phyloP scores from a whole-genome alignment of 92 coral and sea anemone species.

The Parazoanthus darwini region DNA sequence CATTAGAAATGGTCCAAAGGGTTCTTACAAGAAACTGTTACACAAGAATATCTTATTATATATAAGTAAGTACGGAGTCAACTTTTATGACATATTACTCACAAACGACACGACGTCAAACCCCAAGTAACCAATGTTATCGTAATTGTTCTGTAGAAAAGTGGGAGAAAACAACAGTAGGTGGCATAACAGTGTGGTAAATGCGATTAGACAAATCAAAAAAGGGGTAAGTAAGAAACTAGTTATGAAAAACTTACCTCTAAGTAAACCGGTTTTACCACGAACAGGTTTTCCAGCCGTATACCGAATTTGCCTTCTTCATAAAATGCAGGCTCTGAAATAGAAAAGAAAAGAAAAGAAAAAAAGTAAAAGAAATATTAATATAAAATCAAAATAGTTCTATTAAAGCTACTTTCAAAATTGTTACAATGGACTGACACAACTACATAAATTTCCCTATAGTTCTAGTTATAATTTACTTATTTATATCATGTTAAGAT shows the following conservation, averaged over 20 bases:
- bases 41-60: not conserved
- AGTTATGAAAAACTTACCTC: constrained; percentile 18
- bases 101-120: not conserved
- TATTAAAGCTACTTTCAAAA: not conserved
- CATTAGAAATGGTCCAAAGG: no score
- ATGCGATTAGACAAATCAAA: no score
- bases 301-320: constrained; percentile 49
- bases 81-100: not conserved
- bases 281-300: constrained; percentile 54
- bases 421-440: no score
- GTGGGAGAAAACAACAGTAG: not conserved
- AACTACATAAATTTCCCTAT: no score
- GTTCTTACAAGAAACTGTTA: no score
- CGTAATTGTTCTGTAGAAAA: not conserved
- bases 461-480: no score
- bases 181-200: no score
- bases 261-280: constrained; percentile 45
- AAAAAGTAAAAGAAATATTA: not conserved
- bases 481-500: no score
- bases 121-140: not conserved
- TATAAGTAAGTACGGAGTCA: no score
- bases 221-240: not conserved
- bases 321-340: constrained; percentile 53
- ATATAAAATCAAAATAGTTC: not conserved
- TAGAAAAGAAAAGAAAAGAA: not conserved